Base-by-base conservation (phyloP, 2,888 invertebrate genomes). In the Cheilosia urbana region DNA sequence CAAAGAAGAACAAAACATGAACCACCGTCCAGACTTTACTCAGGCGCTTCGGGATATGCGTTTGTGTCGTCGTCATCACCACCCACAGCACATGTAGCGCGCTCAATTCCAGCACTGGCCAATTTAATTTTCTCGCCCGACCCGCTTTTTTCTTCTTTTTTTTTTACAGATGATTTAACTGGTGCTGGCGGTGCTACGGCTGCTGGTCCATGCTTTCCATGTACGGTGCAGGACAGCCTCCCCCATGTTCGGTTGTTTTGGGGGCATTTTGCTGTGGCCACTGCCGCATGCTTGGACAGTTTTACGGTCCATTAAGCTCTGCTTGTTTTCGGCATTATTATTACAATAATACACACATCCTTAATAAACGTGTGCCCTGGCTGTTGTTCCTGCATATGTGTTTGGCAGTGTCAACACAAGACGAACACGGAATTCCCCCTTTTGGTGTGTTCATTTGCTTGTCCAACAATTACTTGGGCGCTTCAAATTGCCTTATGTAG, bases 121-220 rank as follows among this genome's bases (percentile, higher is more conserved):
- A 90, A 90, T 90, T 90, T 90, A 91, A 90, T 90, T 91, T 90
- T 90, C 90, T 90, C 90, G 90, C 90, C 90, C 89, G 91, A 90
- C 89, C 90, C 87, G 83, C 87, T 80, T 77, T 72, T 88, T 87
- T 83, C 11, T 75, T 75, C 78, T 77, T 72, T 88, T 87, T 83
- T 34, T 75, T 75, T 90, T 89, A 90, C 90, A 91, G 90, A 90
- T 90, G 91, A 90, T 90, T 90, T 89, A 90, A 91, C 91, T 47
- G 68, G 72, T 58, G 62, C 73, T 73, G 72, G 49, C 60, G 24
- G 55, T 62, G 24, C 19, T 15, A 24, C 11, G 24, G 24, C 51
- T 47, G 63, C 21, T 51, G 51, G 65, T 60, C 60, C 65, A 65
- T 55, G 58, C 58, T 40, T 13, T 30, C 63, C 21, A 24, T 27